Evolutionary conservation across 1,140 invertebrate genomes (phyloP).

Genomic region (Dreissena polymorpha): DNA sequence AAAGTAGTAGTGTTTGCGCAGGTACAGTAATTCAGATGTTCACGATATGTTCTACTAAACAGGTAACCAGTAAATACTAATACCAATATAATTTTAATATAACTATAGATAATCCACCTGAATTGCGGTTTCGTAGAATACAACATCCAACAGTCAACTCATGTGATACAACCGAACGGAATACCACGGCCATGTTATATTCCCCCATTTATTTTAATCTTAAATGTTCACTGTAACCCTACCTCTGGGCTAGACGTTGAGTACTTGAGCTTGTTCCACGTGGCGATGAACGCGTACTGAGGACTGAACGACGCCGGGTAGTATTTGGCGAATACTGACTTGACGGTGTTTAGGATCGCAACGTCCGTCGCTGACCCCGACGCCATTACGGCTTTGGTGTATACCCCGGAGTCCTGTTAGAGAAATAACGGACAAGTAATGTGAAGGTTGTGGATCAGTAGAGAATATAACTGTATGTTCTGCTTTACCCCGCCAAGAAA

Average conservation of each 20-base stretch:
- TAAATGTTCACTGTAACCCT: no score
- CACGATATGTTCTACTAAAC: no score
- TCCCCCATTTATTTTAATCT: no score
- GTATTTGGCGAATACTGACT: not conserved
- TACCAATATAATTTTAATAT: no score
- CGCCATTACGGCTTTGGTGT: not conserved
- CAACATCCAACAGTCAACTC: no score
- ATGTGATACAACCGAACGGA: no score
- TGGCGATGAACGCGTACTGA: not conserved
- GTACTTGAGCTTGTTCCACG: conserved; percentile 26
- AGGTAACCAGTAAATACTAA: no score
- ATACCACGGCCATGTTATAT: no score
- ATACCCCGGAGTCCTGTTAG: conserved; percentile 9
- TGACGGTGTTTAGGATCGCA: not conserved
- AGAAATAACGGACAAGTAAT: not conserved
- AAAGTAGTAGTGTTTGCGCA: no score
- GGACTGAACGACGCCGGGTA: not conserved
- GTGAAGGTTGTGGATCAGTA: not conserved
- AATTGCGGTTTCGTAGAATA: no score
- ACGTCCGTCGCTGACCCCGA: not conserved
- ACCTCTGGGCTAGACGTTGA: not conserved
- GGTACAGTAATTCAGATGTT: no score
- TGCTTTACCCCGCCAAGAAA: not conserved
- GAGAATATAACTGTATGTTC: not conserved
- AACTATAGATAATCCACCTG: no score